Evolutionary conservation across 2,113 vertebrate genomes (phyloP).

Genomic region (Psilopogon haemacephalus): DNA sequence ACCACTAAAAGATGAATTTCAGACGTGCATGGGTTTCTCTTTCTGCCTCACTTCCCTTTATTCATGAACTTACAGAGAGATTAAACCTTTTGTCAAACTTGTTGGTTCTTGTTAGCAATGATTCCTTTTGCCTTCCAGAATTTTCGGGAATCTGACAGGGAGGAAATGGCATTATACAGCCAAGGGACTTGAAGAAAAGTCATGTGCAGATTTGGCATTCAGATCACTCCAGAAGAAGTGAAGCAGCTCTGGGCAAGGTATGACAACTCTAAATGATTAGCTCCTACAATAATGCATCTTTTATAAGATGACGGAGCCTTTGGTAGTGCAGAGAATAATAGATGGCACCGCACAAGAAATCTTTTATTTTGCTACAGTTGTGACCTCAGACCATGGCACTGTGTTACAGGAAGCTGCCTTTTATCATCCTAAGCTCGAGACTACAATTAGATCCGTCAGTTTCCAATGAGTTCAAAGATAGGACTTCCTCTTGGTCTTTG

Average conservation of each 20-base stretch:
- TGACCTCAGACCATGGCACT: background rate
- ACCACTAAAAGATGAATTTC: background rate
- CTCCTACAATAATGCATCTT: background rate
- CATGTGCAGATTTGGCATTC: slow-evolving; percentile 72
- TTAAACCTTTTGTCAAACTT: slow-evolving; percentile 8
- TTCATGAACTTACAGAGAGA: background rate
- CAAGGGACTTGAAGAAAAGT: slow-evolving; percentile 69
- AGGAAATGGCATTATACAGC: slow-evolving; percentile 69
- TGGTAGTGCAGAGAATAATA: background rate
- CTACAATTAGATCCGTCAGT: background rate
- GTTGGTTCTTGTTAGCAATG: slow-evolving; percentile 2
- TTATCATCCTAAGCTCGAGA: background rate
- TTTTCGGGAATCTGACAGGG: slow-evolving; percentile 67
- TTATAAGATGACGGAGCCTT: background rate
- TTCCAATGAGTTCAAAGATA: background rate
- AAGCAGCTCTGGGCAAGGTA: slow-evolving; percentile 80
- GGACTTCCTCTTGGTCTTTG: background rate
- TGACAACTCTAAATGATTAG: background rate
- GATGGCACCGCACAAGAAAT: background rate
- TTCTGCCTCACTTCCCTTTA: background rate
- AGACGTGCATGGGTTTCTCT: background rate
- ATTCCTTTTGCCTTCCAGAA: slow-evolving; percentile 55
- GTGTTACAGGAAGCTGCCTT: background rate
- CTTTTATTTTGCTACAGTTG: background rate
- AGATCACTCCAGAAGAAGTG: slow-evolving; percentile 72